These are phyloP conservation scores for Tapera naevia DNA, from an alignment of 2,797 vertebrate species.

Conservation along the genomic window DNA sequence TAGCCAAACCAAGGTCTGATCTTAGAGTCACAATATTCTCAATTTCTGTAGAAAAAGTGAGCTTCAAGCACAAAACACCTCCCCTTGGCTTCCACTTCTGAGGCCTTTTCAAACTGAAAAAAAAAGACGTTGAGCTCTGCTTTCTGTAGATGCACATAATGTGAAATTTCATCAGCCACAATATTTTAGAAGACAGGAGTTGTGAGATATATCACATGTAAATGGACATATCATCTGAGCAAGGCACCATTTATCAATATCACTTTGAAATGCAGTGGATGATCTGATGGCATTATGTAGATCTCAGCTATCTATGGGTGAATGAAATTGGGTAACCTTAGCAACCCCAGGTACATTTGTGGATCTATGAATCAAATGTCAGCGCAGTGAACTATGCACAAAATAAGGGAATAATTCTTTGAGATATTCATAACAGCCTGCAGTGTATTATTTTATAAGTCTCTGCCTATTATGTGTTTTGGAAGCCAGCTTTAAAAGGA, in stretches of 20 bases:
- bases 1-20: not conserved
- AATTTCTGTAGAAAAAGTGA: not conserved
- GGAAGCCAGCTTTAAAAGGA: conserved; percentile 42
- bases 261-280: conserved; percentile 88
- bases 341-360: conserved; percentile 91
- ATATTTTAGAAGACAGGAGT: conserved; percentile 84
- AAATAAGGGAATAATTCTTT: conserved; percentile 79
- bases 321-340: conserved; percentile 98
- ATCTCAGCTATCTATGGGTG: conserved; percentile 92
- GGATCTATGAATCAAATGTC: conserved; percentile 79
- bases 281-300: conserved; percentile 98
- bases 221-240: conserved; percentile 96
- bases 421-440: conserved; percentile 77
- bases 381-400: conserved; percentile 65
- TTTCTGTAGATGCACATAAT: conserved; percentile 70
- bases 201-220: conserved; percentile 95
- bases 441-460: conserved; percentile 75
- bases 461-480: conserved; percentile 70
- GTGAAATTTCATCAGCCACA: conserved; percentile 78
- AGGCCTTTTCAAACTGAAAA: conserved; percentile 41
- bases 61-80: not conserved
- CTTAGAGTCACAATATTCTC: conserved; percentile 21
- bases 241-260: conserved; percentile 93
- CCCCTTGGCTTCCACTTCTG: not conserved
- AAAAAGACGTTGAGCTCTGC: conserved; percentile 45